A percentile compares a stretch with the other conserved stretches of the same genome.
These are phyloP conservation scores for Lochmaea crataegi DNA, from an alignment of 2,888 invertebrate genomes.

Conservation along the genomic window DNA sequence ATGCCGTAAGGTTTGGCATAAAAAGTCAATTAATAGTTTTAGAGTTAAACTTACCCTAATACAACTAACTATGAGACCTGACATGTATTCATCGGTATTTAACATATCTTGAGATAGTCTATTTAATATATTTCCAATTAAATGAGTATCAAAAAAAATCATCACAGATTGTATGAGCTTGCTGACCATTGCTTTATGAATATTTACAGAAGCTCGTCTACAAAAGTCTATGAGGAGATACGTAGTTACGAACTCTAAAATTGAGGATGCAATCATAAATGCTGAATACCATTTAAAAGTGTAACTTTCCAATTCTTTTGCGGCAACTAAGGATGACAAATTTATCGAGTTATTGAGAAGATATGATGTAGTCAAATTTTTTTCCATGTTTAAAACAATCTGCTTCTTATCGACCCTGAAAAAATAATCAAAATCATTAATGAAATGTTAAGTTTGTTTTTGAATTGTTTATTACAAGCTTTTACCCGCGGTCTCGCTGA, in stretches of 20 bases:
- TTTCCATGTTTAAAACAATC: constrained; percentile 8
- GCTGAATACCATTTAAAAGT: constrained; percentile 38
- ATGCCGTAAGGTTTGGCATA: too few relatives aligned
- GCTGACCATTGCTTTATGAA: constrained; percentile 54
- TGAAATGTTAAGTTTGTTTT: too few relatives aligned
- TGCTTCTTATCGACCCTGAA: constrained; percentile 50
- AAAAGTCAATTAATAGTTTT: too few relatives aligned
- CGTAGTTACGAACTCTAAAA: constrained; percentile 41
- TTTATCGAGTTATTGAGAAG: background rate
- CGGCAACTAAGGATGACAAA: constrained; percentile 6
- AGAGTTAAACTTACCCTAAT: constrained; percentile 47
- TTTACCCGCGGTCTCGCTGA: too few relatives aligned
- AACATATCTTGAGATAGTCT: constrained; percentile 57
- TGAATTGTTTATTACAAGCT: too few relatives aligned
- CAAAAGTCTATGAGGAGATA: constrained; percentile 78
- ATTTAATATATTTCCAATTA: constrained; percentile 57
- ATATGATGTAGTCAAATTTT: background rate
- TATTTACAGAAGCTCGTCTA: constrained; percentile 72
- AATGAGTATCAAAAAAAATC: constrained; percentile 56
- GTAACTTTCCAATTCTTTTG: constrained; percentile 12
- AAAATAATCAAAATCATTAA: background rate
- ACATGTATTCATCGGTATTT: constrained; percentile 54
- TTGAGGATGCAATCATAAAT: constrained; percentile 36
- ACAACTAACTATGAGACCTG: constrained; percentile 47
- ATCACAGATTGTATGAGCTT: constrained; percentile 53